These are phyloP conservation scores for Clusia tigrina DNA, from an alignment of 2,888 invertebrate species.

Conservation along the genomic window DNA sequence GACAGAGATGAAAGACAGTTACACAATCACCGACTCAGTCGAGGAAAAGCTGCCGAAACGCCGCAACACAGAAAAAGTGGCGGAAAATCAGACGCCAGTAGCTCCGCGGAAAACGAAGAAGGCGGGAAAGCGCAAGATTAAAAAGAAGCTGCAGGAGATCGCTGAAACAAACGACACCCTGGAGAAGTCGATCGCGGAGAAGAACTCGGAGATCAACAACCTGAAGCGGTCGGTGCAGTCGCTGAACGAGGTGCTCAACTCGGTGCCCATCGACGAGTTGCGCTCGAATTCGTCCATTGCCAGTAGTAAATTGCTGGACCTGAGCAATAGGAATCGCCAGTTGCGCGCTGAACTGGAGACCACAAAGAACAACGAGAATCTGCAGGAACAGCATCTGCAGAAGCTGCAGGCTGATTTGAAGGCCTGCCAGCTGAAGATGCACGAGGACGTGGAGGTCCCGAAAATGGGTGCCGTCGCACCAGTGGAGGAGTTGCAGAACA, in stretches of 20 bases:
- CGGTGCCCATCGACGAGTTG: constrained; percentile 56
- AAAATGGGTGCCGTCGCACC: background rate
- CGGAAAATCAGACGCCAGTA: no score
- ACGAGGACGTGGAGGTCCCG: constrained; percentile 33
- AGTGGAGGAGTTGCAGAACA: constrained; percentile 68
- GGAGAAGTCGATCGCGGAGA: constrained; percentile 47
- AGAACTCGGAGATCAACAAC: constrained; percentile 53
- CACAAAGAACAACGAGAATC: constrained; percentile 47
- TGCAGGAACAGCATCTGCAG: constrained; percentile 46
- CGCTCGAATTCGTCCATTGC: constrained; percentile 56
- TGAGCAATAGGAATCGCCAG: constrained; percentile 60
- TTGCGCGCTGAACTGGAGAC: constrained; percentile 55
- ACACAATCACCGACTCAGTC: no score
- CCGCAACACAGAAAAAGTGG: no score
- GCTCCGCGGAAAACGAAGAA: no score
- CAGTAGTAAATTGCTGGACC: constrained; percentile 54
- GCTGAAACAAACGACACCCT: constrained; percentile 51
- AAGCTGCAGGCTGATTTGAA: constrained; percentile 48
- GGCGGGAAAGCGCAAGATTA: no score
- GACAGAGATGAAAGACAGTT: no score
- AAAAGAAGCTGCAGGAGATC: constrained; percentile 47
- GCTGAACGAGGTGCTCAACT: constrained; percentile 57
- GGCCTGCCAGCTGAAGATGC: constrained; percentile 36
- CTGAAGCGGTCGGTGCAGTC: constrained; percentile 54
- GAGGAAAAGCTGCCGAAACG: no score